Evolutionary conservation across 2,113 vertebrate genomes (phyloP), one percentile per base, ranked within the genome.

Genomic region (Nibea albiflora): DNA sequence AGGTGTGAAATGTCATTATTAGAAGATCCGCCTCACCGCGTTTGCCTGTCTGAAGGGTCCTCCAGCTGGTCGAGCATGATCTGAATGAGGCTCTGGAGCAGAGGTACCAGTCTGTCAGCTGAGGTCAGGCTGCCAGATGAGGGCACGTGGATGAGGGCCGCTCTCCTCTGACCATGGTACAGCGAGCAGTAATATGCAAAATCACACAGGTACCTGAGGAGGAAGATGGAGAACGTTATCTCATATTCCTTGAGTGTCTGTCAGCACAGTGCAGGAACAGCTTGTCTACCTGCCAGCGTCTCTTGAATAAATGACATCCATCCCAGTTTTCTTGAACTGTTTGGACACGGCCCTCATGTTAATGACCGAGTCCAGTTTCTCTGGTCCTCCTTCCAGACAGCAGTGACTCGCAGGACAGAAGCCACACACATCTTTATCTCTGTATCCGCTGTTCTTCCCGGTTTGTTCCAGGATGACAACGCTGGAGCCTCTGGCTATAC

Each of bases 151-250:
- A 97, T 93, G 78, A 97, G 93, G 1, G 81, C 95, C 0, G 96
- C 95, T 24, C 79, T 94, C 44, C 94, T 86, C 14, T 88, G 76
- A 64, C 96, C 93, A 0, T 91, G 92, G 73, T 95, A 88, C 82
- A 97, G 86, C 4, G 96, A 97, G 62, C 92, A 62, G 73, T 96
- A 97, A 87, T 96, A 96, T 22, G 93, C 93, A 81, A 96, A 97
- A 91, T 97, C 96, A 15, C 96, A 98, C 90, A 96, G 53, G 5
- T 95, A 96, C 86, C 96, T 97, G 92, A 63, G 68, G 68, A 52
- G 50, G 56, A 74, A 20, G 17, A 71, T 11, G 17, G 11, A 75
- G 10, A 3, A 7, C 11, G 3, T 65, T 16, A 57, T 16, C 16
- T 71, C 19, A 22, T 10, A 2, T 4, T 16, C 54, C 8, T 6